A percentile compares a stretch with the other conserved stretches of the same genome.
Evolutionary conservation across 2,113 vertebrate species (phyloP).

Genomic region (Laticauda colubrina): DNA sequence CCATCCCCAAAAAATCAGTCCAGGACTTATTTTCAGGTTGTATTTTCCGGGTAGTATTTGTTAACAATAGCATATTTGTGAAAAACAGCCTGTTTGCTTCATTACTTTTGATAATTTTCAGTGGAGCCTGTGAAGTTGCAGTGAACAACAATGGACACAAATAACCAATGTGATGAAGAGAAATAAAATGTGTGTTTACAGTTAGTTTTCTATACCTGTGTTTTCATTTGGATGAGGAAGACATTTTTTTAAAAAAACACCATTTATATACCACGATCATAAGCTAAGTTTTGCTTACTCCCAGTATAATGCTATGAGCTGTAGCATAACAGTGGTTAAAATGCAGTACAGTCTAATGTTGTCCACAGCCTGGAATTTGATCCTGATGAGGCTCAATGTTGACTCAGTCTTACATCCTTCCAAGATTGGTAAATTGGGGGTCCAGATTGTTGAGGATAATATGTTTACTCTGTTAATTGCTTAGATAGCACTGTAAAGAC

Average conservation of each 20-base stretch:
- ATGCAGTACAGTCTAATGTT: background rate
- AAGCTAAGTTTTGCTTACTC: background rate
- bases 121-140: background rate
- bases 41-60: background rate
- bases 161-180: background rate
- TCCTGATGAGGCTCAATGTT: background rate
- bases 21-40: no score
- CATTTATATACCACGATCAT: background rate
- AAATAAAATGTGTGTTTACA: background rate
- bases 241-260: background rate
- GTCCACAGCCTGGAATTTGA: background rate
- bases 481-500: background rate
- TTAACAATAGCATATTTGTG: background rate
- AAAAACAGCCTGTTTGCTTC: background rate
- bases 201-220: background rate
- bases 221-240: background rate
- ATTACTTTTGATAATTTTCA: background rate
- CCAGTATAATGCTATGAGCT: background rate
- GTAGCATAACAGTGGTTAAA: background rate
- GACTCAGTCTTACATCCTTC: background rate
- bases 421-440: background rate
- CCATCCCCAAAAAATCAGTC: no score
- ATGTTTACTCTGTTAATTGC: background rate
- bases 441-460: background rate
- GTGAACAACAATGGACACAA: background rate